Percentiles rank a stretch among this genome's conserved stretches.
Evolutionary conservation across 2,888 invertebrate genomes (phyloP).

Genomic region (Lacanobia oleracea): DNA sequence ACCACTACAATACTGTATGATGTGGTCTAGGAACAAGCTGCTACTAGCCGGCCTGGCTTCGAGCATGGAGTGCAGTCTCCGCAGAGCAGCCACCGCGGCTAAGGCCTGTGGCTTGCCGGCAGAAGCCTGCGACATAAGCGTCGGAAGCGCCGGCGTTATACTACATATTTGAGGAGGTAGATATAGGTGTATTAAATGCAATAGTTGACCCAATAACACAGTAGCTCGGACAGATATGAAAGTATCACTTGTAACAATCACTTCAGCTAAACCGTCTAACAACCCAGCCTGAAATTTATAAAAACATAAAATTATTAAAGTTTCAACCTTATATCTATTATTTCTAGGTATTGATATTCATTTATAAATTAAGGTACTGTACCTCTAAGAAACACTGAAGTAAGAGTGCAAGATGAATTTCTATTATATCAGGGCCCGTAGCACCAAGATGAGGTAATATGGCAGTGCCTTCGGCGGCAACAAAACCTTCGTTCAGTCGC

Average conservation of each 20-base stretch:
- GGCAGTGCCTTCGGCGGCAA: slow-evolving; percentile 97
- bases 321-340: not conserved
- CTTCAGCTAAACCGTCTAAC: slow-evolving; percentile 97
- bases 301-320: slow-evolving; percentile 3
- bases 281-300: slow-evolving; percentile 92
- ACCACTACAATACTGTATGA: slow-evolving; percentile 91
- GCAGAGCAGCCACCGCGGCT: slow-evolving; percentile 95
- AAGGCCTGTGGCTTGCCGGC: slow-evolving; percentile 95
- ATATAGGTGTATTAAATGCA: slow-evolving; percentile 96
- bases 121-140: slow-evolving; percentile 95
- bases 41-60: slow-evolving; percentile 95
- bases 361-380: slow-evolving; percentile 22
- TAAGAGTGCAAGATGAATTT: slow-evolving; percentile 97
- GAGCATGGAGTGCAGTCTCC: slow-evolving; percentile 94
- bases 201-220: slow-evolving; percentile 96
- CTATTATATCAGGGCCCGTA: slow-evolving; percentile 96
- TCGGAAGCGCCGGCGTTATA: slow-evolving; percentile 93
- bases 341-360: not conserved
- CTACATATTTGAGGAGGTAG: slow-evolving; percentile 97
- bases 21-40: slow-evolving; percentile 95
- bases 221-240: slow-evolving; percentile 98
- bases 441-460: slow-evolving; percentile 96
- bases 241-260: slow-evolving; percentile 96
- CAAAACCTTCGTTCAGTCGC: slow-evolving; percentile 97
- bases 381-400: slow-evolving; percentile 97